Percentiles rank a stretch among this genome's conserved stretches.
Evolutionary conservation across 2,888 invertebrate species (phyloP).

Genomic region (Gisinianus flammeolus): DNA sequence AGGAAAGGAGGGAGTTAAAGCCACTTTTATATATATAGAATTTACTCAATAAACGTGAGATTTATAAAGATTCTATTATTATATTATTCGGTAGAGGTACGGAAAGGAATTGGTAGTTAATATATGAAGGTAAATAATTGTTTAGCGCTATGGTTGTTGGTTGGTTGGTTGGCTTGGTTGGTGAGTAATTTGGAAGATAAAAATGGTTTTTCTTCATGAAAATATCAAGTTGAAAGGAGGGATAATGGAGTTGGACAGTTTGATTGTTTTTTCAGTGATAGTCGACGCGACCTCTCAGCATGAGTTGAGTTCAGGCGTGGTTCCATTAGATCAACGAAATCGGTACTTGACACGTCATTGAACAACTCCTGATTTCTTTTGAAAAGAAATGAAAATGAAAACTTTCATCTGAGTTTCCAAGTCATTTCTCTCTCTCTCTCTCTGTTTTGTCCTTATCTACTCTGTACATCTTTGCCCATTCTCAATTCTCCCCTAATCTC

Average conservation of each 20-base stretch:
- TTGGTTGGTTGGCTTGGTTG: no score
- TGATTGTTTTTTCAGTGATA: slow-evolving; percentile 54
- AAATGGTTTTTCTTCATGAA: slow-evolving; percentile 51
- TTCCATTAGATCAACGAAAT: slow-evolving; percentile 54
- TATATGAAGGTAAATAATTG: no score
- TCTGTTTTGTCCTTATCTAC: neutral
- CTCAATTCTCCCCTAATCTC: neutral
- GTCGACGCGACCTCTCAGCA: slow-evolving; percentile 55
- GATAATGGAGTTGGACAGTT: slow-evolving; percentile 53
- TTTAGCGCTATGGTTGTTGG: no score
- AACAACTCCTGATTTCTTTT: slow-evolving; percentile 16
- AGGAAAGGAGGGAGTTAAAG: no score
- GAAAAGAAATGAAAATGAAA: neutral
- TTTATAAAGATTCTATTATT: no score
- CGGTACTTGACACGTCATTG: slow-evolving; percentile 31
- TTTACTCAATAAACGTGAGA: no score
- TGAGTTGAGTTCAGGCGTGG: slow-evolving; percentile 56
- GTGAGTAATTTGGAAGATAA: no score
- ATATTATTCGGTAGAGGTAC: no score
- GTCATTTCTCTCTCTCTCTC: neutral
- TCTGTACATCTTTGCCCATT: neutral
- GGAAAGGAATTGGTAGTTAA: no score
- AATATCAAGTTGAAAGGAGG: slow-evolving; percentile 51
- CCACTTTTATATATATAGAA: no score
- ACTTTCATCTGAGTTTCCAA: neutral